Base-by-base conservation (phyloP, 2,888 invertebrate species). In the Zaprionus lineosus region DNA sequence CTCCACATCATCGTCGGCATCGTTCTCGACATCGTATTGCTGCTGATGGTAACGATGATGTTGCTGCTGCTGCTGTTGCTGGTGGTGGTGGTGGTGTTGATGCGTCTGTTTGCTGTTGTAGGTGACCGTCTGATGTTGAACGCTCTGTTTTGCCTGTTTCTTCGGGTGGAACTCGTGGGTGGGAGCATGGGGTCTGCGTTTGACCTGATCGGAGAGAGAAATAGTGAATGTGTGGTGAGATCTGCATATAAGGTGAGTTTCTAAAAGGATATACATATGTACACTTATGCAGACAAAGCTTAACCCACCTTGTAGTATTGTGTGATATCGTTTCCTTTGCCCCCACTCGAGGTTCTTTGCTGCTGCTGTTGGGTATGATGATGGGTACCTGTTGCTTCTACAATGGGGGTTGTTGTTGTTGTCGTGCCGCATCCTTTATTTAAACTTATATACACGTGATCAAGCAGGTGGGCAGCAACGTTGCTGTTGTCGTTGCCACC, bases 381-480 rank as follows among this genome's bases (percentile, higher is more conserved):
- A 47, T 92, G 91, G 67, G 40, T 66, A 11, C 26, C 60, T 43
- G 59, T 48, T 58, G 52, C 58, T 56, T 44, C 53, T 43, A 55
- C 39, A 31, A 36, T 59, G 9, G 37, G 40, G 29, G 91, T 91
- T 85, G 92, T 51, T 33, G 58, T 31, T 21, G 74, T 33, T 33
- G 43, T 48, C 28, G 52, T 34, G 44, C 11, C 41, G 9, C 50
- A 95, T 84, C 94, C 95, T 31, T 68, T 70, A 6, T 51, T 70
- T 55, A 70, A 61, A 64, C 75, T 83, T 74, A 96, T 96, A 91
- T 96, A 96, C 78, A 95, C 96, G 88, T 96, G 96, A 90, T 96
- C 96, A 82, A 95, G 92, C 83, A 96, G 92, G 90, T 96, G 96
- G 15, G 88, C 82, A 26, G 88, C 88, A 44, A 77, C 84, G 12